Evolutionary conservation across 2,888 invertebrate species (phyloP).

Genomic region (Philaethria dido): DNA sequence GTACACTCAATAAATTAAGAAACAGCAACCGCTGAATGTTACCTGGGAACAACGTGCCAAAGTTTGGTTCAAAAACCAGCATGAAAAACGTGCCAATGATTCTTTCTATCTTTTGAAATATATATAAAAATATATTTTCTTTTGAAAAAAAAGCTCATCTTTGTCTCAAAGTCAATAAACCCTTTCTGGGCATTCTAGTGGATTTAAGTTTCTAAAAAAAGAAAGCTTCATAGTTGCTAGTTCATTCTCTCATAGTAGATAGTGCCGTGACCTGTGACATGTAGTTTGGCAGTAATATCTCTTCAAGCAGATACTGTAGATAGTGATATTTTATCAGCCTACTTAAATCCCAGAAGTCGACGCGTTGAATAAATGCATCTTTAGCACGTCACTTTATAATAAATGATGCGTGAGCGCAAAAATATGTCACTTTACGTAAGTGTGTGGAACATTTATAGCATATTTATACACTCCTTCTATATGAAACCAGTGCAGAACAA

Average conservation of each 20-base stretch:
- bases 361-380: no score
- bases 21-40: not conserved
- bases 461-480: no score
- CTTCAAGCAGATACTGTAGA: no score
- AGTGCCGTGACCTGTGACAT: no score
- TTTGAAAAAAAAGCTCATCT: conserved; percentile 18
- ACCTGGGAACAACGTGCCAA: conserved; percentile 6
- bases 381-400: no score
- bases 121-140: not conserved
- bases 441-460: no score
- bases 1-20: conserved; percentile 9
- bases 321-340: no score
- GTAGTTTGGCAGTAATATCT: not conserved
- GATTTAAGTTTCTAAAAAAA: conserved; percentile 12
- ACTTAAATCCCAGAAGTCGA: no score
- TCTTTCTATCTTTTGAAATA: conserved; percentile 2
- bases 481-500: no score
- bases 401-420: no score
- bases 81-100: conserved; percentile 8
- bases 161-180: conserved; percentile 10
- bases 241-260: no score
- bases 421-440: no score
- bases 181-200: conserved; percentile 8
- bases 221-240: conserved; percentile 7
- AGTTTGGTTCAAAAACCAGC: conserved; percentile 1